phyloP scores from a whole-genome alignment of 2,113 vertebrate genomes.

The Phylloscopus trochiloides region DNA sequence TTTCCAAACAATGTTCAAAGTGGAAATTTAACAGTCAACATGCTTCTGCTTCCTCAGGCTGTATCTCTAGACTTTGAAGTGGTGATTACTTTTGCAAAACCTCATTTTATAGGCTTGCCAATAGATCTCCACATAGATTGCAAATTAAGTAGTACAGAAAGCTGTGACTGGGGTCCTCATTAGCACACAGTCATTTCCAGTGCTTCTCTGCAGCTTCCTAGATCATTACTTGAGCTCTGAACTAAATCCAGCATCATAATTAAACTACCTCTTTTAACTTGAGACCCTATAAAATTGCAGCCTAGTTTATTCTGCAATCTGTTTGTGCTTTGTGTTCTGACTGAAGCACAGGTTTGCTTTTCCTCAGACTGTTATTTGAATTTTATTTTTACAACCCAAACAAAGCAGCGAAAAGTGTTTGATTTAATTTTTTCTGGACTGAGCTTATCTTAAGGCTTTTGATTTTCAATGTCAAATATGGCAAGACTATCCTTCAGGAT shows the following conservation, averaged over 20 bases:
- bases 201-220: slow-evolving; percentile 9
- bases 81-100: slow-evolving; percentile 30
- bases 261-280: slow-evolving; percentile 29
- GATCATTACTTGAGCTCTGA: slow-evolving; percentile 8
- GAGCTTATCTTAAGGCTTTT: not conserved
- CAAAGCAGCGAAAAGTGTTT: not conserved
- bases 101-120: slow-evolving; percentile 39
- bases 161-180: not conserved
- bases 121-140: slow-evolving; percentile 40
- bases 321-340: not conserved
- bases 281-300: not conserved
- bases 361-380: not conserved
- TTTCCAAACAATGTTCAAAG: not conserved
- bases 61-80: slow-evolving; percentile 40
- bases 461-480: not conserved
- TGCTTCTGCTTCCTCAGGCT: slow-evolving; percentile 4
- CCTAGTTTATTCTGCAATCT: slow-evolving; percentile 17
- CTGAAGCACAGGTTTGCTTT: not conserved
- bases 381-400: not conserved
- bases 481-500: not conserved
- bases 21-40: not conserved
- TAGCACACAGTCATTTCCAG: slow-evolving; percentile 32
- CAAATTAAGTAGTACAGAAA: slow-evolving; percentile 45
- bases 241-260: slow-evolving; percentile 28
- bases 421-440: not conserved